Evolutionary conservation across 2,113 vertebrate species (phyloP).

Genomic region (Lophotis ruficrista): DNA sequence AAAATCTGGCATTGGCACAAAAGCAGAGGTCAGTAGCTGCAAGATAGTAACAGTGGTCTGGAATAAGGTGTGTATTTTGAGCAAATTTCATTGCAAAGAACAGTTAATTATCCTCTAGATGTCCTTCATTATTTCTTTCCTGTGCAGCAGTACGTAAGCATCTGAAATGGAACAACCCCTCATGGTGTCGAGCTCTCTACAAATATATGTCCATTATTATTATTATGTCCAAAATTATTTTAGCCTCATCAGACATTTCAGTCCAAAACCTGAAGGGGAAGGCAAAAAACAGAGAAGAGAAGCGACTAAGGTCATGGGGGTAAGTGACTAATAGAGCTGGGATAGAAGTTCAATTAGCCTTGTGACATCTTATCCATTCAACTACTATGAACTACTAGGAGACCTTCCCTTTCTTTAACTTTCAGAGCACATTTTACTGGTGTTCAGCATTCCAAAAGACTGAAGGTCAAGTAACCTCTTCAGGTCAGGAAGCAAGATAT

Average conservation of each 20-base stretch:
- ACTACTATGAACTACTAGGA: neutral
- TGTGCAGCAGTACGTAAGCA: neutral
- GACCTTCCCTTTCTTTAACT: neutral
- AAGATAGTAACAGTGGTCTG: neutral
- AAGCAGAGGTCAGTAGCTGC: neutral
- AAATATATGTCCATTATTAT: neutral
- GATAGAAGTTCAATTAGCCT: neutral
- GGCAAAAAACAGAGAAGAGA: neutral
- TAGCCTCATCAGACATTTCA: neutral
- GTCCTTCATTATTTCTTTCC: neutral
- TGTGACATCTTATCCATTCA: neutral
- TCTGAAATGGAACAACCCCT: neutral
- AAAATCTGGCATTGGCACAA: neutral
- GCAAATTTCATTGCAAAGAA: neutral
- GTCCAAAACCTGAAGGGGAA: neutral
- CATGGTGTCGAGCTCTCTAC: neutral
- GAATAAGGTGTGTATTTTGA: neutral
- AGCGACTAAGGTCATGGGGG: neutral
- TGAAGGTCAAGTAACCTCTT: neutral
- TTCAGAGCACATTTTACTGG: neutral
- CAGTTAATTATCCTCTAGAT: neutral
- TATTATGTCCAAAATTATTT: slow-evolving; percentile 8
- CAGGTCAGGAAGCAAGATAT: neutral
- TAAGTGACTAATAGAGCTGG: neutral
- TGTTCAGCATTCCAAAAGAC: neutral